Evolutionary conservation across 2,797 vertebrate species (phyloP).

Genomic region (Cossypha heuglini): DNA sequence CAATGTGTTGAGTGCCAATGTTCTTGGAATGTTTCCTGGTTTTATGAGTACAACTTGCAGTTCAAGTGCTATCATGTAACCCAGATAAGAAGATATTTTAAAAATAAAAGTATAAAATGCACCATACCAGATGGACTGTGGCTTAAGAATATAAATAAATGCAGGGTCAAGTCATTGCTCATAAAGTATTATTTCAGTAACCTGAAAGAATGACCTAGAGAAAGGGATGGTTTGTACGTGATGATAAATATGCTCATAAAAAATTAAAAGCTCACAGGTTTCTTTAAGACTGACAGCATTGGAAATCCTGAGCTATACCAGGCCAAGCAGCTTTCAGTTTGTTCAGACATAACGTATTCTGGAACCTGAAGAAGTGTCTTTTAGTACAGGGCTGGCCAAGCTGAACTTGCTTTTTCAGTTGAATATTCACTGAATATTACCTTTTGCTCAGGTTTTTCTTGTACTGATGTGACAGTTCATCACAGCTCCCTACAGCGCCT

Average conservation of each 20-base stretch:
- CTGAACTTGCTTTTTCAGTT: not conserved
- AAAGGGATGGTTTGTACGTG: not conserved
- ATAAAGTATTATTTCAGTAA: not conserved
- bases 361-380: not conserved
- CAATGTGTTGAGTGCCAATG: not conserved
- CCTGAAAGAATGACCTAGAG: not conserved
- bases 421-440: not conserved
- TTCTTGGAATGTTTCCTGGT: conserved; percentile 35
- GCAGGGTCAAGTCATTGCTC: not conserved
- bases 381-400: not conserved
- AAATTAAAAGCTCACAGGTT: not conserved
- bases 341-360: not conserved
- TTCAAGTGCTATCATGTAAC: conserved; percentile 7
- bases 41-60: not conserved
- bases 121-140: not conserved
- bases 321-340: not conserved
- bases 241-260: not conserved
- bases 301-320: not conserved
- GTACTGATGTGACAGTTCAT: not conserved
- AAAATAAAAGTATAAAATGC: conserved; percentile 16
- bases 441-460: not conserved
- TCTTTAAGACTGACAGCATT: not conserved
- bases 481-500: not conserved
- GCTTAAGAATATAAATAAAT: not conserved
- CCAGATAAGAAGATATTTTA: not conserved